Evolutionary conservation across 2,888 invertebrate species (phyloP), one percentile per base, ranked within the genome.

Genomic region (Chrysolina americana): DNA sequence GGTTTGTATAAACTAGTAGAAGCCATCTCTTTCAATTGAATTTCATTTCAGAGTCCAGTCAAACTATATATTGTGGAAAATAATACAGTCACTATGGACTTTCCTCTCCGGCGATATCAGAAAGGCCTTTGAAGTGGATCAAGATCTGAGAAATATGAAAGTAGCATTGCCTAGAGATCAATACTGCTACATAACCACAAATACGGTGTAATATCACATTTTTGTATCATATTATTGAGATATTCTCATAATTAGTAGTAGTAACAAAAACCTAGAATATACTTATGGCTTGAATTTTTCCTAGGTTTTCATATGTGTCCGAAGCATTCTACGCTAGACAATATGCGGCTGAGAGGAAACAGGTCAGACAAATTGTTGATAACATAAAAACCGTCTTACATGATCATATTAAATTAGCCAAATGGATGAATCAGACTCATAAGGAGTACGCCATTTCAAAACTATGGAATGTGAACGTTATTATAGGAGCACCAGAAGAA

Each of bases 401-500:
- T 47, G 65, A 80, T 5, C 78, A 81, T 41, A 70, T 84, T 19
- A 76, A 75, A 65, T 59, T 70, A 28, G 68, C 79, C 0, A 76
- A 77, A 28, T 84, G 83, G 83, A 77, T 82, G 78, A 80, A 81
- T 66, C 75, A 76, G 13, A 73, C 73, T 70, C 81, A 79, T 17
- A 81, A 77, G 76, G 72, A 68, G 15, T 68, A 68, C 8, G 80
- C 81, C 8, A 62, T 81, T 9, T 59, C 63, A 15, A 82, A 83
- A 78, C 68, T 83, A 10, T 63, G 66, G 41, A 78, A 75, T 28
- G 74, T 81, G n/a, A 73, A 68, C 36, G 74, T 79, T 44, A 70
- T 82, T 56, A 79, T 83, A 21, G 83, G 82, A 15, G 81, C 79
- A 11, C 83, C 83, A 11, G 80, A 82, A 36, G 83, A 84, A 73